These are phyloP conservation scores for Eutrigla gurnardus DNA, from an alignment of 2,797 vertebrate genomes.

Conservation along the genomic window DNA sequence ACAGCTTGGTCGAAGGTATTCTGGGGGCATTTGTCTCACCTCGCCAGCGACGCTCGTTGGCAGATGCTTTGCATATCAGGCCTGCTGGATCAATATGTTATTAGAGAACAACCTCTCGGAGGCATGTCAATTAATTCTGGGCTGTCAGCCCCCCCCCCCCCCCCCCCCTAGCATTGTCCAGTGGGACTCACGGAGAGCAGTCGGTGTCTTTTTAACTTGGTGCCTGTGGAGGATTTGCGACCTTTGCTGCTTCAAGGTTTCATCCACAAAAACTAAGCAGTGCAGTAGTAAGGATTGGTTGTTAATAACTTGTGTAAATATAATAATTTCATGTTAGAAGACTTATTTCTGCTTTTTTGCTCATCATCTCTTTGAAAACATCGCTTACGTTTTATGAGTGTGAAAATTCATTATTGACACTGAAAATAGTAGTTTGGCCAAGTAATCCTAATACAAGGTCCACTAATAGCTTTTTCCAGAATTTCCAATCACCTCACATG, in stretches of 20 bases:
- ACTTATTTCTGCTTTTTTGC: too few species aligned
- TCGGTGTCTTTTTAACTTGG: slow-evolving; percentile 74
- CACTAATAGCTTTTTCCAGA: too few species aligned
- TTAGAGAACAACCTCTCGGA: slow-evolving; percentile 92
- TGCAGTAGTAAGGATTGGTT: not conserved
- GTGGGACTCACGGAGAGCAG: slow-evolving; percentile 75
- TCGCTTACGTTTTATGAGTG: too few species aligned
- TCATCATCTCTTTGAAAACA: too few species aligned
- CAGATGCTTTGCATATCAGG: slow-evolving; percentile 91
- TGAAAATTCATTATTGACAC: too few species aligned
- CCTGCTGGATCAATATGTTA: slow-evolving; percentile 92
- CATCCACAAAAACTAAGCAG: slow-evolving; percentile 32
- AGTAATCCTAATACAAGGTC: too few species aligned
- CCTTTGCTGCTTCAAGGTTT: slow-evolving; percentile 62
- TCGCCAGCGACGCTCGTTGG: slow-evolving; percentile 80
- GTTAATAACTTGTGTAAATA: too few species aligned
- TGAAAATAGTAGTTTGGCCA: too few species aligned
- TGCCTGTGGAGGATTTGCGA: slow-evolving; percentile 50
- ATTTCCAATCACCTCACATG: too few species aligned
- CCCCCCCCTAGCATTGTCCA: slow-evolving; percentile 66
- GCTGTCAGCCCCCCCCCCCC: slow-evolving; percentile 85
- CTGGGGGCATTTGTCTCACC: slow-evolving; percentile 84
- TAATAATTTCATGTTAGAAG: too few species aligned
- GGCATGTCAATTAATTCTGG: slow-evolving; percentile 91
- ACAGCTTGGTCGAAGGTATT: slow-evolving; percentile 82